Evolutionary conservation across 2,888 invertebrate species (phyloP), one percentile per base, ranked within the genome.

Genomic region (Pachydiplax longipennis): DNA sequence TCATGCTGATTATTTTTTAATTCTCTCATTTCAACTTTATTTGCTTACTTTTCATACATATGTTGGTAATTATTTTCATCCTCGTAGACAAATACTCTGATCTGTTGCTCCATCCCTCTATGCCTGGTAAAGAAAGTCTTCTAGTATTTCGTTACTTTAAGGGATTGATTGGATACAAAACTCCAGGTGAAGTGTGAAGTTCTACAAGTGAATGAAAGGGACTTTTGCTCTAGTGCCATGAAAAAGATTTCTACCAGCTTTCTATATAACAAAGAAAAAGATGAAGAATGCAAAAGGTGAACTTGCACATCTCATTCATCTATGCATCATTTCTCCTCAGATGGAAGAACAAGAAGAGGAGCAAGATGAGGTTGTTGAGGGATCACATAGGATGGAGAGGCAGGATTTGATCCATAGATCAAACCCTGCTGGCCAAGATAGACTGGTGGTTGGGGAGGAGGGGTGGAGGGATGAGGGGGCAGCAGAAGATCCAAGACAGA

Each of bases 361-460:
- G 13, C 91, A 92, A 31, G 92, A 92, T 93, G 95, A 92, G 93
- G 95, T 92, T 83, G 92, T 92, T 91, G 92, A 92, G 81, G 91
- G 91, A 83, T 92, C 92, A 35, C 91, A 91, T 87, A 91, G 91
- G 80, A 91, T 91, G 90, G 92, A 92, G 81, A 92, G 92, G 40
- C 91, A 91, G 48, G 65, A 91, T 73, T 37, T 87, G 81, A 90
- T 80, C 80, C 80, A 90, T 90, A n/a, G 92, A 90, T 35, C 90
- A 91, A 31, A 90, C 83, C 2, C 82, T n/a, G 25, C 83, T 18
- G 90, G 82, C 12, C 91, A 90, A 35, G 91, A 91, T 81, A 90
- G 93, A 2, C 93, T 93, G 0, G 93, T 93, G n/a, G 94, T 95
- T 37, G 94, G 94, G 2, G 95, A 95, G 15, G 95, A 94, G 37